These are phyloP conservation scores for Paracanthobrama guichenoti DNA, from an alignment of 2,113 vertebrate species.

Conservation along the genomic window DNA sequence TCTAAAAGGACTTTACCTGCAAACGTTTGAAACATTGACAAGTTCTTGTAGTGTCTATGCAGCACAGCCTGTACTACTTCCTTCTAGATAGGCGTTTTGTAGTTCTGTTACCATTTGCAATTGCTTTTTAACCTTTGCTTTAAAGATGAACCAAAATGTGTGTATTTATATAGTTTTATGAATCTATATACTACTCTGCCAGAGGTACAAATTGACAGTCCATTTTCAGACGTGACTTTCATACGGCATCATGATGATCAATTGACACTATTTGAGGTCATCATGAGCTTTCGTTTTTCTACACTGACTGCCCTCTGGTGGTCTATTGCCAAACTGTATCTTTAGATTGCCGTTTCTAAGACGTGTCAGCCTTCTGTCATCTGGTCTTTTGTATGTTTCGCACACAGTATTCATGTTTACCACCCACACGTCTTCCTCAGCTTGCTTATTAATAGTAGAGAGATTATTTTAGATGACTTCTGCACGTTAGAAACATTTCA, in stretches of 20 bases:
- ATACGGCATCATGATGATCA: neutral
- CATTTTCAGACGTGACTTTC: neutral
- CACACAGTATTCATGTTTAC: conserved; percentile 35
- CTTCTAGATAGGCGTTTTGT: neutral
- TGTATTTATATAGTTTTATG: neutral
- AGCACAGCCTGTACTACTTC: neutral
- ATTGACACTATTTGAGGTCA: neutral
- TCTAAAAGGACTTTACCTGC: neutral
- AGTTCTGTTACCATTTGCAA: neutral
- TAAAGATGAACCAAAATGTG: neutral
- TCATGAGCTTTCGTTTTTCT: neutral
- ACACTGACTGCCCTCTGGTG: conserved; percentile 40
- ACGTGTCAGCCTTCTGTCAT: conserved; percentile 27
- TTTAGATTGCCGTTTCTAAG: conserved; percentile 37
- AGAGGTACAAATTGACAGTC: neutral
- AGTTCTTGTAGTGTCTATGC: neutral
- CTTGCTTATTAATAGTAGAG: neutral
- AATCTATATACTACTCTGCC: neutral
- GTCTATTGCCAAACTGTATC: conserved; percentile 43
- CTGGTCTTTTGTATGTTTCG: conserved; percentile 8
- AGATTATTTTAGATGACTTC: neutral
- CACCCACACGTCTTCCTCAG: conserved; percentile 36
- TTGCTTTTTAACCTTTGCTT: conserved; percentile 3
- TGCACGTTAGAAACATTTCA: neutral
- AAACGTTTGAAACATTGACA: neutral